phyloP scores from a whole-genome alignment of 2,113 vertebrate species.

The Riparia riparia region DNA sequence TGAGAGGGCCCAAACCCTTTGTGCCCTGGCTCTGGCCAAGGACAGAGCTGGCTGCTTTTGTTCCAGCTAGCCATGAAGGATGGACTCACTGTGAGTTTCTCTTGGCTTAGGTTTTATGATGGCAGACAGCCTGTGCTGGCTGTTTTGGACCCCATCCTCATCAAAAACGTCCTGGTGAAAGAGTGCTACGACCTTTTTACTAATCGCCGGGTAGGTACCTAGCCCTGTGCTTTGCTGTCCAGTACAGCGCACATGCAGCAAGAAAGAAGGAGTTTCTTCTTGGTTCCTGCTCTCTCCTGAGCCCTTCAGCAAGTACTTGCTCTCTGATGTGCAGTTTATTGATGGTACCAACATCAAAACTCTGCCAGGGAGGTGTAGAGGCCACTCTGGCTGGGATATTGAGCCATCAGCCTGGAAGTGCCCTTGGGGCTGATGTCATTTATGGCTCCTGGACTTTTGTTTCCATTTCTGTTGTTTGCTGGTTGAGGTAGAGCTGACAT shows the following conservation, averaged over 20 bases:
- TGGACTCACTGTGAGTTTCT: background rate
- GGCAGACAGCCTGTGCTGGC: conserved; percentile 74
- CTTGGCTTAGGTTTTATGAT: conserved; percentile 76
- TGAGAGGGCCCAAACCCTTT: background rate
- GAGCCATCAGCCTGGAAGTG: background rate
- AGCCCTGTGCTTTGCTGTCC: accelerated
- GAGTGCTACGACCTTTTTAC: conserved; percentile 80
- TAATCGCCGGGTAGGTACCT: conserved; percentile 75
- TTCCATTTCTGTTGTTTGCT: background rate
- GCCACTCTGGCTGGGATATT: background rate
- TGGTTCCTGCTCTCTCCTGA: background rate
- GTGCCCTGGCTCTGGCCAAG: background rate
- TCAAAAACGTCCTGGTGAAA: conserved; percentile 82
- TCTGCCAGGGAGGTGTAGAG: background rate
- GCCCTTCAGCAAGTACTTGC: background rate
- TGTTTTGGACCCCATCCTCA: conserved; percentile 74
- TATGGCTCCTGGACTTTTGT: background rate
- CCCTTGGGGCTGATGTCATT: background rate
- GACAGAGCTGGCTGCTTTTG: background rate
- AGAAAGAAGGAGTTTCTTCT: background rate
- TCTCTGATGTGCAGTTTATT: background rate
- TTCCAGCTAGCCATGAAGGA: accelerated
- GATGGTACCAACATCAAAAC: background rate
- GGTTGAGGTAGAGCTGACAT: background rate
- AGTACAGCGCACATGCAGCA: background rate